Evolutionary conservation across 1,140 invertebrate genomes (phyloP).

Genomic region (Dendrolimus kikuchii): DNA sequence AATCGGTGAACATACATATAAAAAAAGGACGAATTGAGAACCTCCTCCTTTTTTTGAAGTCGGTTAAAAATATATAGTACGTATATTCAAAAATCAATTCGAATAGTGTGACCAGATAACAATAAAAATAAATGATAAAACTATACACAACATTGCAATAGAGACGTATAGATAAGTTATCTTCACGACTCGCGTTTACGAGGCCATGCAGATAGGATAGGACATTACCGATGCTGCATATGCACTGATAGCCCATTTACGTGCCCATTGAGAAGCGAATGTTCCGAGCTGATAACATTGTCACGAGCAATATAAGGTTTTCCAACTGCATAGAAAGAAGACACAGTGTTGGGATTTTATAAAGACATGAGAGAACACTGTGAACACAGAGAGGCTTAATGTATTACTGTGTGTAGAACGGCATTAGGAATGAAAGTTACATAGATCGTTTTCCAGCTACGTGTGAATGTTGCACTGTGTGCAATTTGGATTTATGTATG

Average conservation of each 20-base stretch:
- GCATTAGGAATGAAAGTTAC: not conserved
- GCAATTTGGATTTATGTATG: too few relatives aligned
- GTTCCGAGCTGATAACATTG: constrained; percentile 18
- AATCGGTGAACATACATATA: too few relatives aligned
- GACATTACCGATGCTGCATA: constrained; percentile 21
- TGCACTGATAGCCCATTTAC: constrained; percentile 23
- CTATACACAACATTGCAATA: constrained; percentile 13
- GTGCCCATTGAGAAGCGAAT: constrained; percentile 24
- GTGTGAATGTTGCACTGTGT: too few relatives aligned
- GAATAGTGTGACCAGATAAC: too few relatives aligned
- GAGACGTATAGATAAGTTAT: constrained; percentile 23
- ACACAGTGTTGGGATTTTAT: not conserved
- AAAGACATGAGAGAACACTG: not conserved
- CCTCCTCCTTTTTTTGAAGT: too few relatives aligned
- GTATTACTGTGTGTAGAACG: not conserved
- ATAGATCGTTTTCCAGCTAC: too few relatives aligned
- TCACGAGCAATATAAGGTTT: not conserved
- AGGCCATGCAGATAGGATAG: constrained; percentile 32
- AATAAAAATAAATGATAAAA: too few relatives aligned
- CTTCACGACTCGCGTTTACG: constrained; percentile 24
- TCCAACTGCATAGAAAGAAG: constrained; percentile 3
- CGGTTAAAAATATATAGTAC: too few relatives aligned
- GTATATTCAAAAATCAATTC: too few relatives aligned
- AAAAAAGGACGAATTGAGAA: too few relatives aligned
- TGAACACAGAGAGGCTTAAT: constrained; percentile 1